A percentile compares a stretch with the other conserved stretches of the same genome.
phyloP scores from a whole-genome alignment of 2,113 vertebrate genomes.

The Thermophis baileyi region DNA sequence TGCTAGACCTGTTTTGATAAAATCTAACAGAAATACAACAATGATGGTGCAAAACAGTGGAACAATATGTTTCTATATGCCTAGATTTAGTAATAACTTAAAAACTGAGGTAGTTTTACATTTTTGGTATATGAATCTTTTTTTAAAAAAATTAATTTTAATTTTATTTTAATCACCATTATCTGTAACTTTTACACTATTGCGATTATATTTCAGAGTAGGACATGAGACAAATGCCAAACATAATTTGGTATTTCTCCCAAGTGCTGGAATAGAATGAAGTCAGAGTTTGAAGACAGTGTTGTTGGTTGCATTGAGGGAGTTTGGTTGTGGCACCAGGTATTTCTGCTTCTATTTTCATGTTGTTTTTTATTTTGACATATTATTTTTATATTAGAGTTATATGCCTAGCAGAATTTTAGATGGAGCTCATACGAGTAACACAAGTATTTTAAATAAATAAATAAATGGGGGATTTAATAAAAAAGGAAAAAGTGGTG shows the following conservation, averaged over 20 bases:
- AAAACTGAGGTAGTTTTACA: neutral
- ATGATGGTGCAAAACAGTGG: neutral
- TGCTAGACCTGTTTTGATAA: neutral
- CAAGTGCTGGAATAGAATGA: neutral
- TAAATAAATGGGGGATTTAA: neutral
- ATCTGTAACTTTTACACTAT: too few relatives aligned
- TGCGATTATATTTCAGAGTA: too few relatives aligned
- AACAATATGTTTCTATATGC: neutral
- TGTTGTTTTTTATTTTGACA: neutral
- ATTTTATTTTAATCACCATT: too few relatives aligned
- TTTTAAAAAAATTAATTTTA: too few relatives aligned
- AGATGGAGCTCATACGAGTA: neutral
- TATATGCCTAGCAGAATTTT: neutral
- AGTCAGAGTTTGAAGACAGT: neutral
- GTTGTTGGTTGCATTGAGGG: neutral
- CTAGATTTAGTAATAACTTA: neutral
- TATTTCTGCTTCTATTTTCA: neutral
- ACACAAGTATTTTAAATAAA: neutral
- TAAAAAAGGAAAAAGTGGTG: neutral
- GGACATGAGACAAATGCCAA: neutral
- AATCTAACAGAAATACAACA: neutral
- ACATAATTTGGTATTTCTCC: neutral
- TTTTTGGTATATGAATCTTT: neutral
- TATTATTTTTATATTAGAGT: too few relatives aligned
- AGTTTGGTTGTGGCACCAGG: neutral